Evolutionary conservation across 1,140 invertebrate genomes (phyloP).

Genomic region (Anoplolepis gracilipes): DNA sequence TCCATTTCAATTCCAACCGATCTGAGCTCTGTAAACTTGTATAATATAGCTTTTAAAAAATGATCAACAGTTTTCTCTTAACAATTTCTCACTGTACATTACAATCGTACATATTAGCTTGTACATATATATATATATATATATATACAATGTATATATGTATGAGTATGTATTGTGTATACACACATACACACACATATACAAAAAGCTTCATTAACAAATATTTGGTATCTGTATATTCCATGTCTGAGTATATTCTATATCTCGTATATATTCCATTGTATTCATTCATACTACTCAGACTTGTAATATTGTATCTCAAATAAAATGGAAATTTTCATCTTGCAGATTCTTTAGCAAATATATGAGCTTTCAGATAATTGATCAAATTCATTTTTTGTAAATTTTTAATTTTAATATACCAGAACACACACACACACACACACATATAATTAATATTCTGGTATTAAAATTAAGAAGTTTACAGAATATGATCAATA

Average conservation of each 20-base stretch:
- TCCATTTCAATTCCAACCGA: slow-evolving; percentile 5
- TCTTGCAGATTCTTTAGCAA: no score
- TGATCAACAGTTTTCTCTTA: slow-evolving; percentile 49
- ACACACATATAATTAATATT: no score
- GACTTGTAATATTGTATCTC: no score
- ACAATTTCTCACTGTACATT: slow-evolving; percentile 34
- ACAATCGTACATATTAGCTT: slow-evolving; percentile 47
- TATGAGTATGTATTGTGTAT: not conserved
- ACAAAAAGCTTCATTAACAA: slow-evolving; percentile 25
- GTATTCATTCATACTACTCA: no score
- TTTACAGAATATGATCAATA: no score
- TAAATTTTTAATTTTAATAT: no score
- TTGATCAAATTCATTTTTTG: no score
- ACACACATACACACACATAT: not conserved
- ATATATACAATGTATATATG: slow-evolving; percentile 2
- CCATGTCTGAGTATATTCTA: not conserved
- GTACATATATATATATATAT: slow-evolving; percentile 57
- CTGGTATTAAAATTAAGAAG: no score
- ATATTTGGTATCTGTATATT: not conserved
- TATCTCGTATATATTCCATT: not conserved
- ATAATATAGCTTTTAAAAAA: slow-evolving; percentile 66
- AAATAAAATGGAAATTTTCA: no score
- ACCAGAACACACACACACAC: no score
- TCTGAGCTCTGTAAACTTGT: slow-evolving; percentile 10
- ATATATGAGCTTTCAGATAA: no score